These are phyloP conservation scores for Calameuta idolon DNA, from an alignment of 2,888 invertebrate genomes.

Conservation along the genomic window DNA sequence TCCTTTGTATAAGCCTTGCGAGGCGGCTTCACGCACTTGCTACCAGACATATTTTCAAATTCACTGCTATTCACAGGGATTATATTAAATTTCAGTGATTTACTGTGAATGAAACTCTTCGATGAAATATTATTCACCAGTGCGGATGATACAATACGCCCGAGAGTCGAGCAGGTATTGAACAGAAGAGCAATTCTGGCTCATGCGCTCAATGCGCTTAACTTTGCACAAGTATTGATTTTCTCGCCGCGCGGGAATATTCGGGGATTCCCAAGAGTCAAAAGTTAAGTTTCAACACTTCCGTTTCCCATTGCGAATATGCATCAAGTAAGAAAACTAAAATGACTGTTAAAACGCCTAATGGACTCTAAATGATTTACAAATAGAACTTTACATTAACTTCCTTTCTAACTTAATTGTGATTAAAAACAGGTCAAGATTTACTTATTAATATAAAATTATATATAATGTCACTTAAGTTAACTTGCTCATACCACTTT, in stretches of 20 bases:
- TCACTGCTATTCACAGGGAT: not conserved
- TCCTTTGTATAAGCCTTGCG: slow-evolving; percentile 59
- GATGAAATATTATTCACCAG: not conserved
- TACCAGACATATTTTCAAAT: slow-evolving; percentile 48
- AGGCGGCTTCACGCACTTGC: slow-evolving; percentile 57
- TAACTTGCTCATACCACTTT: not conserved
- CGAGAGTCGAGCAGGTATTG: not conserved
- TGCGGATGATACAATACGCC: not conserved
- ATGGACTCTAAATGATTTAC: not conserved
- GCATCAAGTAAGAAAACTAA: not conserved
- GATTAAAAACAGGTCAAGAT: not conserved
- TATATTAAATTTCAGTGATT: not conserved
- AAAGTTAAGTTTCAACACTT: not conserved
- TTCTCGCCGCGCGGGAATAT: slow-evolving; percentile 1
- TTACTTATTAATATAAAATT: not conserved
- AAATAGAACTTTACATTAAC: not conserved
- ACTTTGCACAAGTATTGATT: slow-evolving; percentile 3
- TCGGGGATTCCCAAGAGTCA: not conserved
- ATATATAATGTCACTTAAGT: not conserved
- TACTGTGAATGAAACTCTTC: not conserved
- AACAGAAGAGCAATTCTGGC: not conserved
- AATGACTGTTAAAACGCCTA: not conserved
- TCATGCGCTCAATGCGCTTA: not conserved
- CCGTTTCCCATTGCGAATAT: not conserved
- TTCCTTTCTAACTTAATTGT: not conserved